Base-by-base conservation (phyloP, 2,113 vertebrate genomes). In the Megaptera novaeangliae region DNA sequence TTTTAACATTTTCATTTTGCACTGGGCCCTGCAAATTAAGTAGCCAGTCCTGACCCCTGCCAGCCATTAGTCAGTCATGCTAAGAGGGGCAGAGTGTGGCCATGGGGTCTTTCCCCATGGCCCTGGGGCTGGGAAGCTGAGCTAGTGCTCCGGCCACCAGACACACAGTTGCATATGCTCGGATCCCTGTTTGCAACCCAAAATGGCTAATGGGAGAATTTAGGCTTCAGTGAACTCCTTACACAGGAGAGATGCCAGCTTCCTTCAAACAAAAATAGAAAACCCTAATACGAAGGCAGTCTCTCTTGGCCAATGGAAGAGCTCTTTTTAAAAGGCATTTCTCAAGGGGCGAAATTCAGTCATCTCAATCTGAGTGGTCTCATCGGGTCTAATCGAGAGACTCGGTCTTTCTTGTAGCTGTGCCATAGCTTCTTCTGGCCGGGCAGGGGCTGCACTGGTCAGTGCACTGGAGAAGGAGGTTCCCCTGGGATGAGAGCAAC, bases 181-280 rank as follows among this genome's bases (percentile, higher is more conserved):
- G 71, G 55, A 88, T 88, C 64, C 46, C 71, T 69, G 55, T 93
- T 97, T 95, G 85, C 85, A 97, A 97, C 95, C 61, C 94, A 86
- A 98, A 96, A 96, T 82, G 95, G 78, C 85, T 97, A 95, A 98
- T 97, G 95, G 96, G 97, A 97, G 97, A 97, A 96, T 95, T 97
- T 93, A 49, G 88, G 72, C 39, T 98, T 97, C 68, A 64, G 88
- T 88, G 82, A 97, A 91, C 88, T 97, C 80, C 52, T 87, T 64
- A 64, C 34, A 77, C 49, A 91, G 96, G 77, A 97, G 64, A 93
- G 85, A 94, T 93, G 96, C 91, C 96, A 97, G 93, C 83, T 97
- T 96, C 94, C 88, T 96, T 96, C 63, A 88, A 93, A 97, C 81
- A 93, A 97, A 97, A 98, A 97, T 95, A 98, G 95, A 96, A 98